A percentile compares a stretch with the other conserved stretches of the same genome.
Conservation (phyloP, 2,888 invertebrate species). For the Epirrhoe alternata region DNA sequence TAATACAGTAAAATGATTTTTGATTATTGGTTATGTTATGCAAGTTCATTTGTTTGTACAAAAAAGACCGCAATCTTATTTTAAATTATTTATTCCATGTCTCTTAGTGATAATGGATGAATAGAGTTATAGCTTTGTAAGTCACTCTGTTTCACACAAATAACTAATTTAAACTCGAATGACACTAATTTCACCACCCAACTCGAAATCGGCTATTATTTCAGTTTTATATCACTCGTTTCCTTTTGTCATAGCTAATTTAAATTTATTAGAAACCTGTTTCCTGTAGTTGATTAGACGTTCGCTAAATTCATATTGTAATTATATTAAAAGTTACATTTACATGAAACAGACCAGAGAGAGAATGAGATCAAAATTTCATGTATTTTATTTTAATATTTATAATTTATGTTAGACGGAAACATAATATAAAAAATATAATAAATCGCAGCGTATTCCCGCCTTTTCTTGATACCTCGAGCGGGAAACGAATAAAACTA, state of each 20-base stretch:
- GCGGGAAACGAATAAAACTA: conserved; percentile 76
- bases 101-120: too few species aligned
- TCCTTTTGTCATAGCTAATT: conserved; percentile 47
- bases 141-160: conserved; percentile 4
- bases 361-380: conserved; percentile 51
- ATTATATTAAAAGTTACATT: conserved; percentile 39
- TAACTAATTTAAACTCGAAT: conserved; percentile 24
- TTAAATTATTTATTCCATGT: too few species aligned
- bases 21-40: too few species aligned
- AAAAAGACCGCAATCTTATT: too few species aligned
- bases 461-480: conserved; percentile 70
- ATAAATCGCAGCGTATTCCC: conserved; percentile 69
- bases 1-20: too few species aligned
- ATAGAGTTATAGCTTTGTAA: background rate
- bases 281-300: conserved; percentile 42
- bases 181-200: conserved; percentile 29
- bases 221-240: conserved; percentile 32
- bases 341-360: conserved; percentile 30
- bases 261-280: conserved; percentile 43
- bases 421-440: conserved; percentile 73
- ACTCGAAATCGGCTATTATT: conserved; percentile 24
- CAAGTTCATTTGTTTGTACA: too few species aligned
- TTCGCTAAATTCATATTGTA: conserved; percentile 35
- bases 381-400: conserved; percentile 42
- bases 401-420: conserved; percentile 69